Evolutionary conservation across 2,113 vertebrate species (phyloP), one percentile per base, ranked within the genome.

Genomic region (Cochlearius cochlearius): DNA sequence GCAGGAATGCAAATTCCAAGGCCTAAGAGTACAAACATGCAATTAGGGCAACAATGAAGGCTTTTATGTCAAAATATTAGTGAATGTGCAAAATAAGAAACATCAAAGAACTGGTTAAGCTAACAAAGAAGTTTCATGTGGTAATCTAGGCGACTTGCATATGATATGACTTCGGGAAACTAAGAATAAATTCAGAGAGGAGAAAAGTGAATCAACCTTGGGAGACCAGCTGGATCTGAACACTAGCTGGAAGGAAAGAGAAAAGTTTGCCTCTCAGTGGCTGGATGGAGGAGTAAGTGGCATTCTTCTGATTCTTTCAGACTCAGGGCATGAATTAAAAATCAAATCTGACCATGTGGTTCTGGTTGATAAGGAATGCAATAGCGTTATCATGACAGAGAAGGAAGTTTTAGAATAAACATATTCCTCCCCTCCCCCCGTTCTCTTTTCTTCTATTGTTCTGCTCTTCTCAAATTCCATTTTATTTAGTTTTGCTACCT

Each of bases 341-440:
- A 56, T 78, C 36, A 81, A 34, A 82, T 36, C 50, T 91, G 56
- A 75, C 80, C 68, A 43, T 81, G 7, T 7, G 22, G 56, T 71
- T 87, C 64, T 94, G 69, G 36, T 36, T 93, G 52, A 91, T 90
- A 90, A 82, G 58, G 77, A 85, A 68, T 78, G 74, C 21, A 72
- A 2, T 27, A 74, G 38, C 52, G 64, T 64, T 64, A 72, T 78
- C 68, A 10, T 22, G 36, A 55, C 64, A 85, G 23, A 86, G 63
- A 75, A 85, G 69, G 64, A 94, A 85, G 32, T 34, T 81, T 92
- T 84, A 83, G 3, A 81, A 74, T 63, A 32, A 76, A 29, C 8
- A 6, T 41, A 1, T 32, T 43, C 45, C 19, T 38, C n/a, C 10
- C 16, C 12, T n/a, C 1, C 36, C 19, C 19, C 41, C 9, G 2